Evolutionary conservation across 2,888 invertebrate genomes (phyloP), one percentile per base, ranked within the genome.

Genomic region (Microctonus aethiopoides): DNA sequence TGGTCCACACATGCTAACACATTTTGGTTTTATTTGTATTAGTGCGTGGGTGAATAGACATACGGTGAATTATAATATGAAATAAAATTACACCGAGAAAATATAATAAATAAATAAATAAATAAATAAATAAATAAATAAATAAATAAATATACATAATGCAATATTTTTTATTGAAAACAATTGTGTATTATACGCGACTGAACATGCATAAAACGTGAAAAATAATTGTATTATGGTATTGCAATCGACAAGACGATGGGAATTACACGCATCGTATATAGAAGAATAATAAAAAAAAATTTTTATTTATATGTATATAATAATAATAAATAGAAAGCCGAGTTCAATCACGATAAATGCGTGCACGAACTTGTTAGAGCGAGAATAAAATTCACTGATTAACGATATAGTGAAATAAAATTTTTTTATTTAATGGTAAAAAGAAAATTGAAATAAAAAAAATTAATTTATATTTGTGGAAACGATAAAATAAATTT

Each of bases 311-410:
- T n/a, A n/a, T n/a, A n/a, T n/a, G n/a, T n/a, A n/a, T n/a, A 29
- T 29, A 29, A 29, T 29, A 7, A 29, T 29, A 29, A 39, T 20
- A 73, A 72, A 70, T 68, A 73, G 68, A 73, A 75, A 75, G 72
- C 41, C 9, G 46, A 62, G 73, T 72, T 73, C 68, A 70, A 72
- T 74, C 72, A 68, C 63, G 69, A 74, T 74, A 74, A 72, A 70
- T 64, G 16, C 46, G 46, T 7, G 6, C 46, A 46, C 16, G 57
- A 46, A 39, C 52, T 67, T 63, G 57, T 67, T 70, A 65, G 57
- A 51, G 61, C 62, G 61, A 26, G 24, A 61, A 61, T 39, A 39
- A 61, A 41, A 46, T n/a, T 5, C 46, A 46, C 16, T 46, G 46
- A 46, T 46, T 3, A 16, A n/a, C 16, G 46, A 46, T 46, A 46